Evolutionary conservation across 2,888 invertebrate genomes (phyloP).

Genomic region (Rotaria sp.): DNA sequence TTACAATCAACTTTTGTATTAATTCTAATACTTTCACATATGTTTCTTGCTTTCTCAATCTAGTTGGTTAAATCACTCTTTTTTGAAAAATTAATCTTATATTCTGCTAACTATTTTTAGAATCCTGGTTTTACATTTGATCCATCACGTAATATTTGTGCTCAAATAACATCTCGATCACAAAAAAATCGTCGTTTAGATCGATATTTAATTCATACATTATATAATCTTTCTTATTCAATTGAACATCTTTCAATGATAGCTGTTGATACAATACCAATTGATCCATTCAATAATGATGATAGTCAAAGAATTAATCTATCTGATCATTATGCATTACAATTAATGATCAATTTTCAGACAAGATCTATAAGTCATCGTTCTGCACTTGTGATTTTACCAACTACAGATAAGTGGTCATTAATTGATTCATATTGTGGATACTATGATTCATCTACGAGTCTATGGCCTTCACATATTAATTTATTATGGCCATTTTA

Average conservation of each 20-base stretch:
- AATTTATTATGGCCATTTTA: conserved; percentile 38
- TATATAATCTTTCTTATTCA: background rate
- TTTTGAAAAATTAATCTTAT: no score
- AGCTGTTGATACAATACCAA: background rate
- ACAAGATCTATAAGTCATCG: background rate
- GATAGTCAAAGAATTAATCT: background rate
- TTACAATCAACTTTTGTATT: no score
- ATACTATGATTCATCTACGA: conserved; percentile 20
- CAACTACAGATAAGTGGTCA: conserved; percentile 14
- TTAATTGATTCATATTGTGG: conserved; percentile 8
- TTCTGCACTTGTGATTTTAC: conserved; percentile 20
- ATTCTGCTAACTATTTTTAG: conserved; percentile 20
- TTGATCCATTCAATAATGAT: background rate
- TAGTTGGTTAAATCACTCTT: no score
- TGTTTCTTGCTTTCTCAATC: no score
- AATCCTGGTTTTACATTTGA: conserved; percentile 34
- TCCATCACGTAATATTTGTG: conserved; percentile 33
- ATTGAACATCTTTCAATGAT: background rate
- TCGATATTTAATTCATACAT: conserved; percentile 21
- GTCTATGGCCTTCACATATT: conserved; percentile 35
- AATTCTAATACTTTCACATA: no score
- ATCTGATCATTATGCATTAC: conserved; percentile 39
- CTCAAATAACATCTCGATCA: conserved; percentile 30
- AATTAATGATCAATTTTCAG: background rate
- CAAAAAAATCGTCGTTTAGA: conserved; percentile 26